phyloP scores from a whole-genome alignment of 2,113 vertebrate genomes.

The Ceratotherium simum region DNA sequence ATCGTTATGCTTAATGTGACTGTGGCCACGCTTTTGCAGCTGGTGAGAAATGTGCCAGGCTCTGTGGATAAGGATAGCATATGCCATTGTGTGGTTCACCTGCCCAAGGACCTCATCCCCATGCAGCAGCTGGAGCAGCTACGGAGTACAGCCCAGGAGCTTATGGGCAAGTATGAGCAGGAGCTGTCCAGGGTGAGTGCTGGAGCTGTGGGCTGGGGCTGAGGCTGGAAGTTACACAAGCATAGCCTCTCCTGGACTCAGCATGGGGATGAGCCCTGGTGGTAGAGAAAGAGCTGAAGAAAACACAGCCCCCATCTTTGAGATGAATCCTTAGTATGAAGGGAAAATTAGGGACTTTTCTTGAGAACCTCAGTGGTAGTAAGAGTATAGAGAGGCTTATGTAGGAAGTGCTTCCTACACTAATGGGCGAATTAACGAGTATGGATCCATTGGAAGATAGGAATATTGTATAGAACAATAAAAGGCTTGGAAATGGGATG shows the following conservation, averaged over 20 bases:
- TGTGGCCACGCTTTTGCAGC: constrained; percentile 40
- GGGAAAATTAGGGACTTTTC: background rate
- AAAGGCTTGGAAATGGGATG: background rate
- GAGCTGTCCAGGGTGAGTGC: constrained; percentile 50
- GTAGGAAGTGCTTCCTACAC: background rate
- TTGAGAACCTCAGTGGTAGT: background rate
- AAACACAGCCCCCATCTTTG: background rate
- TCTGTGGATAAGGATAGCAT: background rate
- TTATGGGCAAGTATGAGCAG: constrained; percentile 54
- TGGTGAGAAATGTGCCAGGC: background rate
- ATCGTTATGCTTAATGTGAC: background rate
- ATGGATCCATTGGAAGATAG: background rate
- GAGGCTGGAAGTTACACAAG: background rate
- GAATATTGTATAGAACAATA: background rate
- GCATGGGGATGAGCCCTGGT: background rate
- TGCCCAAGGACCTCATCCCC: background rate
- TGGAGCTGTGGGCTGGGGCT: background rate
- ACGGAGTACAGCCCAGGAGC: background rate
- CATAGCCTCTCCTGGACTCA: background rate
- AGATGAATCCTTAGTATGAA: background rate
- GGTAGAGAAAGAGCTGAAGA: background rate
- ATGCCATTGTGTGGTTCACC: constrained; percentile 47
- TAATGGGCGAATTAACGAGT: background rate
- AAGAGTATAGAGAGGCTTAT: background rate
- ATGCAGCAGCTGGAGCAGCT: constrained; percentile 54